Base-by-base conservation (phyloP, 2,113 vertebrate species). In the Cyprinodon brontotheroides region DNA sequence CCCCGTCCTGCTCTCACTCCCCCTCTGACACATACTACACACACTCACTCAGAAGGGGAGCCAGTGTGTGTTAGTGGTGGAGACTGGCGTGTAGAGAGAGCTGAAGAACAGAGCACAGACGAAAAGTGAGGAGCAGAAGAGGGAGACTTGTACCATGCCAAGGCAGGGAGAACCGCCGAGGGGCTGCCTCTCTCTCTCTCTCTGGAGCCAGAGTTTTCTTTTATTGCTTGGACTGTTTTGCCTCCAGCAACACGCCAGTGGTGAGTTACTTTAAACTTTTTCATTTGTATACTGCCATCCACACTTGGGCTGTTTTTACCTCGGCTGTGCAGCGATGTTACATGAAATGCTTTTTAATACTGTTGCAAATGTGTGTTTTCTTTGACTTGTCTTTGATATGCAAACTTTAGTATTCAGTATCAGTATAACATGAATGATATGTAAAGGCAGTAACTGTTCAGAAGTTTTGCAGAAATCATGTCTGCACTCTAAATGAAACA, bases 191-290 rank as follows among this genome's bases (percentile, higher is more conserved):
- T 83, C 80, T 85, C 77, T 86, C 79, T 89, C 86, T 64, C 81
- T 84, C 78, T 88, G 89, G 87, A 87, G 88, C 66, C 74, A 89
- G 89, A 92, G 87, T 86, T 82, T 78, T 84, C 81, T 93, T 86
- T 90, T 95, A 67, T 40, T 93, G 88, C 92, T 95, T 3, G 90
- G 88, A 72, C 88, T 92, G 77, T 84, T 91, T 48, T 89, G 78
- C 65, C 90, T 94, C 69, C 91, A 91, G 40, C 45, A 84, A 65
- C 92, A 77, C 71, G 89, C 91, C 38, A 90, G 92, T 80, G 96
- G 95, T 97, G 93, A 96, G 95, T 91, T 15, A 22, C 68, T 75
- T 65, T 61, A 78, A 87, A 89, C 78, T 75, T 74, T 60, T 39
- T 74, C 47, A 3, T 0, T 64, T 65, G 11, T 2, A 62, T 13